Evolutionary conservation across 64 coral and sea anemone species (phyloP).

Genomic region (Stichodactyla helianthus): DNA sequence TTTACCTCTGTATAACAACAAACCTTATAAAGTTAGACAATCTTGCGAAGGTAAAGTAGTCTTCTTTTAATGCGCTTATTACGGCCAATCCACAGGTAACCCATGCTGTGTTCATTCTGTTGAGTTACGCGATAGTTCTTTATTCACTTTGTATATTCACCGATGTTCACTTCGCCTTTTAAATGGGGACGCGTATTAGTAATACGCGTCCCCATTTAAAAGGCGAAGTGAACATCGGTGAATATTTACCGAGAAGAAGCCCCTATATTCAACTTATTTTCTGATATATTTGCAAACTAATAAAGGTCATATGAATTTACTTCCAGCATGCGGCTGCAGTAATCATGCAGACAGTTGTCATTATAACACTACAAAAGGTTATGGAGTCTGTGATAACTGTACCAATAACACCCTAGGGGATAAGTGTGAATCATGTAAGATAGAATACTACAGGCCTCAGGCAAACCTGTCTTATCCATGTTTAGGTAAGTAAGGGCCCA

Average conservation of each 20-base stretch:
- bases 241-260: too few relatives aligned
- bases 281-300: too few relatives aligned
- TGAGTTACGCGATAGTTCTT: too few relatives aligned
- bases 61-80: too few relatives aligned
- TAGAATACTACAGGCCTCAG: slow-evolving; percentile 63
- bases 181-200: too few relatives aligned
- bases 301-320: not conserved
- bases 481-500: slow-evolving; percentile 47
- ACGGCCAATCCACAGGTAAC: too few relatives aligned
- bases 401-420: slow-evolving; percentile 77
- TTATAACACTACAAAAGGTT: slow-evolving; percentile 54
- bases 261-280: too few relatives aligned
- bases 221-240: too few relatives aligned
- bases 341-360: slow-evolving; percentile 19
- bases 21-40: slow-evolving; percentile 45
- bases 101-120: too few relatives aligned
- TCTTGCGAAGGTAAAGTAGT: slow-evolving; percentile 64
- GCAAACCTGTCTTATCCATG: slow-evolving; percentile 36
- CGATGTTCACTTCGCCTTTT: too few relatives aligned
- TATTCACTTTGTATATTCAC: too few relatives aligned
- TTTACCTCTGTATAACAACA: slow-evolving; percentile 80
- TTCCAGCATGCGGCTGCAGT: not conserved
- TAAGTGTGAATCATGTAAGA: slow-evolving; percentile 61
- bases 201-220: too few relatives aligned
- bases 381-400: slow-evolving; percentile 84